phyloP scores from a whole-genome alignment of 2,113 vertebrate species.

The Mormyrus lacerda region DNA sequence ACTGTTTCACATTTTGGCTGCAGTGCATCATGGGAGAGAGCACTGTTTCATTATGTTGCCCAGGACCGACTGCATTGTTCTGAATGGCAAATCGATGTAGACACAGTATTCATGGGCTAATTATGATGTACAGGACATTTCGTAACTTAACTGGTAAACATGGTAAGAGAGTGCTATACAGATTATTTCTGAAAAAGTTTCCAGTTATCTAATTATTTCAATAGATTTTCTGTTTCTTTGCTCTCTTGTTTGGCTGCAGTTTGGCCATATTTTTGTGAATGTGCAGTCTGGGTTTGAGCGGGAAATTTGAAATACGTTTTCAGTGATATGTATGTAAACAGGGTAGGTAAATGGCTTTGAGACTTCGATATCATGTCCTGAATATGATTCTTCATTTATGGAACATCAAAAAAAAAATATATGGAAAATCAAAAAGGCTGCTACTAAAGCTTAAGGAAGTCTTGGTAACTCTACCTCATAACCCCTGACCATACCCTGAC shows the following conservation, averaged over 20 bases:
- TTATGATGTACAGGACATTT: background rate
- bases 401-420: background rate
- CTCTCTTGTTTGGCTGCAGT: background rate
- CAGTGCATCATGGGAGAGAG: background rate
- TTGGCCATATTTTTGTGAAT: background rate
- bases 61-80: background rate
- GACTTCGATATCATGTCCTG: background rate
- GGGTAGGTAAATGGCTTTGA: background rate
- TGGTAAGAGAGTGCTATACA: background rate
- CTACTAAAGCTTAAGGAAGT: background rate
- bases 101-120: background rate
- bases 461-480: background rate
- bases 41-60: background rate
- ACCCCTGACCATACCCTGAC: background rate
- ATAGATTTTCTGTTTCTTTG: background rate
- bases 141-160: background rate
- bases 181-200: background rate
- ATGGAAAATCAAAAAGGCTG: background rate
- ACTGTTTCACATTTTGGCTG: background rate
- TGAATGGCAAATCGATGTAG: background rate
- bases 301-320: background rate
- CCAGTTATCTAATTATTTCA: background rate
- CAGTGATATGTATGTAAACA: background rate
- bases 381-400: background rate
- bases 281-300: background rate